Evolutionary conservation across 2,113 vertebrate genomes (phyloP).

Genomic region (Mormyrus lacerda): DNA sequence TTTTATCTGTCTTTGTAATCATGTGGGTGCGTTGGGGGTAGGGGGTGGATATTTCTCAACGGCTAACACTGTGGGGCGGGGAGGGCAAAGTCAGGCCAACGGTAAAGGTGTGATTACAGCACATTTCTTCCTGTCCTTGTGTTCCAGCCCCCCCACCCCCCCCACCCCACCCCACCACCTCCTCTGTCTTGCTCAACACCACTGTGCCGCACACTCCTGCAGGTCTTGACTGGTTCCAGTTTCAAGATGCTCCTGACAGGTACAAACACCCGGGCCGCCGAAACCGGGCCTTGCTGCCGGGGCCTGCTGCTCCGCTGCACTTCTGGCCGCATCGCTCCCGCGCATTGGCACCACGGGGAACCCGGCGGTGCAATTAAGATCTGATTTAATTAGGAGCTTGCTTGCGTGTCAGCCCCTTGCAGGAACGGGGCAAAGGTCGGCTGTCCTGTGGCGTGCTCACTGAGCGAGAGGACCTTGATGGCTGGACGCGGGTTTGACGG

Average conservation of each 20-base stretch:
- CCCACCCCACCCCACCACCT: background rate
- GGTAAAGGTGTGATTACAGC: background rate
- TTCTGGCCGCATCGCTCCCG: background rate
- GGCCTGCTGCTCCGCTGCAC: background rate
- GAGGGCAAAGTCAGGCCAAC: background rate
- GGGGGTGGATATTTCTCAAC: background rate
- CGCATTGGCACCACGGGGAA: background rate
- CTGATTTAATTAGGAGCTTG: background rate
- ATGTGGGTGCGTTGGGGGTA: background rate
- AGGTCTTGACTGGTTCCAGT: background rate
- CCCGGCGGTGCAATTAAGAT: conserved; percentile 26
- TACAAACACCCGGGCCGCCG: background rate
- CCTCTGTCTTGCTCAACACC: background rate
- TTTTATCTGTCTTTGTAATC: background rate
- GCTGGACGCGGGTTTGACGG: background rate
- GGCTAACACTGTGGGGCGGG: background rate
- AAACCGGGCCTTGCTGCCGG: background rate
- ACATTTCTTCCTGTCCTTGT: background rate
- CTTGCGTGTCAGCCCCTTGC: background rate
- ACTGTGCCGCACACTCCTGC: background rate
- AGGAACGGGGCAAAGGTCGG: background rate
- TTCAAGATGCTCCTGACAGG: background rate
- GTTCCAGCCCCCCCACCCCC: background rate
- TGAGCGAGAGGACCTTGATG: background rate
- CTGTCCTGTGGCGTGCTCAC: background rate